Evolutionary conservation across 2,113 vertebrate species (phyloP).

Genomic region (Hoplias malabaricus): DNA sequence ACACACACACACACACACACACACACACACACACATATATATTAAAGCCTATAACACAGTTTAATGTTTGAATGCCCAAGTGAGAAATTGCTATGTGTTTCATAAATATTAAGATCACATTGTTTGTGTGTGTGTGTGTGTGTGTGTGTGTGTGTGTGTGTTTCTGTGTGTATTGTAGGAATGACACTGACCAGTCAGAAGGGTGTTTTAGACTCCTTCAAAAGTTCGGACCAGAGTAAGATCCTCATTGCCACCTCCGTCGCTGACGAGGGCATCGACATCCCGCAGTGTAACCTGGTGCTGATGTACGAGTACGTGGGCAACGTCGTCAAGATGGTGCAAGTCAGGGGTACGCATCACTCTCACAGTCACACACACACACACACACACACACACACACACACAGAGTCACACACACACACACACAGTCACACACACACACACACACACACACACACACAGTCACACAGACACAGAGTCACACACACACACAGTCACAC

Average conservation of each 20-base stretch:
- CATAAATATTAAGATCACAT: too few relatives aligned
- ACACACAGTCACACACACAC: not conserved
- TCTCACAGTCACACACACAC: not conserved
- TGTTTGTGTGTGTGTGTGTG: too few relatives aligned
- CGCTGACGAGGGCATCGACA: constrained; percentile 82
- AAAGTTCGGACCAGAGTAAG: constrained; percentile 61
- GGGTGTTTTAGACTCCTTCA: constrained; percentile 69
- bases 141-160: constrained; percentile 21
- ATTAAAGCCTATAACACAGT: too few relatives aligned
- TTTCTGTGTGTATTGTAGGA: constrained; percentile 54
- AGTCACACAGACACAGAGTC: not conserved
- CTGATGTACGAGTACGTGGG: constrained; percentile 81
- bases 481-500: not conserved
- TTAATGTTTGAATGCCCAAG: too few relatives aligned
- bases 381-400: not conserved
- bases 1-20: constrained; percentile 17
- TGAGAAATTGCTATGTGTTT: too few relatives aligned
- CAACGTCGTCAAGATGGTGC: constrained; percentile 82
- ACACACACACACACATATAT: not conserved
- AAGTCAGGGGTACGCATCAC: constrained; percentile 74
- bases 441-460: not conserved
- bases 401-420: not conserved
- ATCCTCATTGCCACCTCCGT: constrained; percentile 80
- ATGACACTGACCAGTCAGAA: constrained; percentile 79
- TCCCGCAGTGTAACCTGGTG: constrained; percentile 79